Evolutionary conservation across 2,113 vertebrate species (phyloP).

Genomic region (Corydoras sp.): DNA sequence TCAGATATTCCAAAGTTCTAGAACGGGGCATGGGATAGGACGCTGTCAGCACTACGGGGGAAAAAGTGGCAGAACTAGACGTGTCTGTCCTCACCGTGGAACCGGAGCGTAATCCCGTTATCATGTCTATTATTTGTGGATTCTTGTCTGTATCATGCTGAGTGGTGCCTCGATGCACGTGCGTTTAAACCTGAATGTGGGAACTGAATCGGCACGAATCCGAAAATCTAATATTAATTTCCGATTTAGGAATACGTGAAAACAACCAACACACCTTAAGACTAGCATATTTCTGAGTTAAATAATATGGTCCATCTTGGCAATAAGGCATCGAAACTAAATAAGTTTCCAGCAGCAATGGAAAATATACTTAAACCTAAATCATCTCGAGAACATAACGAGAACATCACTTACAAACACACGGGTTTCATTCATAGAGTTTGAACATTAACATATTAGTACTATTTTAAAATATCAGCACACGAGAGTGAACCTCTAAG

Average conservation of each 20-base stretch:
- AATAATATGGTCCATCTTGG: constrained; percentile 44
- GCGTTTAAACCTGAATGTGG: constrained; percentile 5
- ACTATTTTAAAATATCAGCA: constrained; percentile 50
- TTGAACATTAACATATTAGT: constrained; percentile 53
- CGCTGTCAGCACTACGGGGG: background rate
- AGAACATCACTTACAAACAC: constrained; percentile 54
- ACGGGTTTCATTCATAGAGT: constrained; percentile 52
- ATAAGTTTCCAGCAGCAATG: constrained; percentile 47
- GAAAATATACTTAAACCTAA: constrained; percentile 43
- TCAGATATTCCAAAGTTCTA: constrained; percentile 38
- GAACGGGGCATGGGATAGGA: background rate
- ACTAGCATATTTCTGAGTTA: constrained; percentile 15
- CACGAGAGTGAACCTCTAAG: constrained; percentile 45
- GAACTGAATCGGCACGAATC: constrained; percentile 43
- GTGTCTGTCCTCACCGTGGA: background rate
- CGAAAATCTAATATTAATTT: constrained; percentile 26
- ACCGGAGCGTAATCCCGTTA: background rate
- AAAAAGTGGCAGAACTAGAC: background rate
- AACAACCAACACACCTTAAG: constrained; percentile 8
- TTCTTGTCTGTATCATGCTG: background rate
- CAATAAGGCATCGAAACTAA: constrained; percentile 48
- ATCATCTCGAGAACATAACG: constrained; percentile 10
- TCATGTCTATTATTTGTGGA: background rate
- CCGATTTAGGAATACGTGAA: background rate
- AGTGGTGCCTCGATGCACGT: constrained; percentile 1